phyloP scores from a whole-genome alignment of 2,888 invertebrate genomes.

The Boloria selene region DNA sequence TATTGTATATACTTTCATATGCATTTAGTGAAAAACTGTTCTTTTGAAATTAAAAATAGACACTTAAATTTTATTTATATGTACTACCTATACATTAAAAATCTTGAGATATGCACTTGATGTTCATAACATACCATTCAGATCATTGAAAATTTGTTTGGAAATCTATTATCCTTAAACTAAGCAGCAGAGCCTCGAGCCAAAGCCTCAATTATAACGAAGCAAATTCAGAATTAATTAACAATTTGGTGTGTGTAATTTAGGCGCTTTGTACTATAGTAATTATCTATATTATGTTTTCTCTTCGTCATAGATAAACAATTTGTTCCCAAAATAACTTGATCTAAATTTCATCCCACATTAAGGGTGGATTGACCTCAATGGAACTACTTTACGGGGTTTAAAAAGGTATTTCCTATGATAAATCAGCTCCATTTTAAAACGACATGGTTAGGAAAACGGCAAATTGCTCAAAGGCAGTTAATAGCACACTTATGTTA shows the following conservation, averaged over 20 bases:
- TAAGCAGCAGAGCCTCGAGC: no score
- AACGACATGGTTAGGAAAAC: slow-evolving; percentile 25
- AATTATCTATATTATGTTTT: slow-evolving; percentile 3
- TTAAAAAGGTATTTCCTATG: slow-evolving; percentile 32
- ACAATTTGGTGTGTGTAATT: neutral
- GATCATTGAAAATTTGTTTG: no score
- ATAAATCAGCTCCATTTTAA: slow-evolving; percentile 24
- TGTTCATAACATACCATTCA: no score
- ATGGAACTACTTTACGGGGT: slow-evolving; percentile 23
- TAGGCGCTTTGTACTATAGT: neutral
- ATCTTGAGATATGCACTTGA: no score
- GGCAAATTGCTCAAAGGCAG: slow-evolving; percentile 34
- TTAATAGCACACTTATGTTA: slow-evolving; percentile 39
- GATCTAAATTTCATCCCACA: slow-evolving; percentile 8
- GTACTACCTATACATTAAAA: no score
- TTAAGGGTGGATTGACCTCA: slow-evolving; percentile 14
- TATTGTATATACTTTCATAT: no score
- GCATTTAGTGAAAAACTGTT: no score
- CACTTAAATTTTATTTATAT: no score
- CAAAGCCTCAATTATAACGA: neutral
- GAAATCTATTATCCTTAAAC: no score
- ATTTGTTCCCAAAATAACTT: slow-evolving; percentile 1
- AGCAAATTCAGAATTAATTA: neutral
- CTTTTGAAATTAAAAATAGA: no score
- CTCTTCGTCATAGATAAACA: slow-evolving; percentile 4